Base-by-base conservation (phyloP, 2,797 vertebrate species). In the Petrocephalus sullivani region DNA sequence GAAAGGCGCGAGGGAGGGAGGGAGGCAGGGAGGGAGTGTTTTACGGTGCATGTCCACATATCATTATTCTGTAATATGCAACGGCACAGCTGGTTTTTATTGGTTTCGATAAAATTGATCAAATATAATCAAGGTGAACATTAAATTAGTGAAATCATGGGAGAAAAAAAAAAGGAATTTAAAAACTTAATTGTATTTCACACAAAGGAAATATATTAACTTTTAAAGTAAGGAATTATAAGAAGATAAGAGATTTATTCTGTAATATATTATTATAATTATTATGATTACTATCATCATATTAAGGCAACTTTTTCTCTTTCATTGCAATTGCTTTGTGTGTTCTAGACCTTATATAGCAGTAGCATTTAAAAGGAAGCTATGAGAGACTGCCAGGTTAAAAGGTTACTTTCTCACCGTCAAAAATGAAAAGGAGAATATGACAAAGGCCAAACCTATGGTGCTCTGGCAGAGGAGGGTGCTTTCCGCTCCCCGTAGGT, bases 41-140 rank as follows among this genome's bases (percentile, higher is more conserved):
- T 88, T 94, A 95, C 93, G 95, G 96, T 99, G 98, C 98, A 98
- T 99, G 98, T 98, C 97, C 96, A 98, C 98, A 97, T 98, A 96
- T 97, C 97, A 98, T 97, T 98, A 97, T 97, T 98, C 97, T 97
- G 97, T 99, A 98, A 99, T 98, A 99, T 98, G 98, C 97, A 99
- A 98, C 92, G 97, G 97, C 98, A 97, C 97, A 97, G 96, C 96
- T 96, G 96, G 96, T 96, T 97, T 97, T 96, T 96, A 91, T 91
- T 95, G 95, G 96, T 96, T 95, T 96, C 97, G 96, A 97, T 97
- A 96, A 98, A 96, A 95, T 96, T 96, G 95, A 97, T 96, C 95
- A 51, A 96, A 94, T 96, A 95, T 97, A 96, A 96, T 96, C 96
- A 96, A 97, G 95, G 96, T 95, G 96, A 97, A 97, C 95, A 95